These are phyloP conservation scores for Callosobruchus maculatus DNA, from an alignment of 2,888 invertebrate genomes.

Conservation along the genomic window DNA sequence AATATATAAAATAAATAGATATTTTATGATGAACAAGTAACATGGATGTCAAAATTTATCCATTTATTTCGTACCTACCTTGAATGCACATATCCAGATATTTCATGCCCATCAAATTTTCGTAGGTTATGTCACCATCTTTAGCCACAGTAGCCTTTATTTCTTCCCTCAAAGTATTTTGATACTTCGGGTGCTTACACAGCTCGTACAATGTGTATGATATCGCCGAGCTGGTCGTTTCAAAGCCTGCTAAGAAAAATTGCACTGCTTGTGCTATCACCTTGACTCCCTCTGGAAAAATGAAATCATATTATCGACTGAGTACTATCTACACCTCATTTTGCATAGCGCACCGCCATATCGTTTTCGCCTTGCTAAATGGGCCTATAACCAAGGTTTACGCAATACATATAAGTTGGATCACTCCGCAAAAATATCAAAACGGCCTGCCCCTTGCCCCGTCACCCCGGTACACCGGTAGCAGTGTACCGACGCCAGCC, in stretches of 20 bases:
- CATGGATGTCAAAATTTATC: not conserved
- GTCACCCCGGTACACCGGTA: no score
- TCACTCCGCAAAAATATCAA: no score
- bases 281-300: conserved; percentile 15
- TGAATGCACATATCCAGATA: conserved; percentile 47
- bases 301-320: no score
- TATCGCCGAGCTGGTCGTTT: conserved; percentile 59
- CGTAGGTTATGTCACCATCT: conserved; percentile 49
- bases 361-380: no score
- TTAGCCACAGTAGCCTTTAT: conserved; percentile 46
- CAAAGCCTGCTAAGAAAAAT: conserved; percentile 61
- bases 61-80: conserved; percentile 11
- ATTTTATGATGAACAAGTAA: no score
- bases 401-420: no score
- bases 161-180: conserved; percentile 53
- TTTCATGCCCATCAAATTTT: conserved; percentile 52
- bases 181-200: conserved; percentile 53
- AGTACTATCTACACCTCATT: no score
- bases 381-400: no score
- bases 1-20: no score
- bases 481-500: no score
- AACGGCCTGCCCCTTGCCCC: no score
- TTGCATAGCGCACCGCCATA: no score
- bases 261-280: conserved; percentile 21
- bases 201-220: conserved; percentile 57